These are phyloP conservation scores for Lamproptera curius DNA, from an alignment of 2,888 invertebrate species.

Conservation along the genomic window DNA sequence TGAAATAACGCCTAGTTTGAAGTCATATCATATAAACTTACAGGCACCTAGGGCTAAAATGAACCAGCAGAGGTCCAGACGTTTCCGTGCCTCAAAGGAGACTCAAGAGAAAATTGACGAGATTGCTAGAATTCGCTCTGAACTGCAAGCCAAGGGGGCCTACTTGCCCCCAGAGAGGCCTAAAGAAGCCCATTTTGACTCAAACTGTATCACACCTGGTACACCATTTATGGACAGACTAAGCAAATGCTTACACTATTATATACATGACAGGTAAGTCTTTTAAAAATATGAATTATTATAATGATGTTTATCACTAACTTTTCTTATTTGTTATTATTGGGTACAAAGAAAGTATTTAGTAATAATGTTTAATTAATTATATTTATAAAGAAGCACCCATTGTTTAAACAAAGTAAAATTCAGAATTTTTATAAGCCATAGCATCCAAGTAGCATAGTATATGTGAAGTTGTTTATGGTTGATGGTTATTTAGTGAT, in stretches of 20 bases:
- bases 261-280: slow-evolving; percentile 85
- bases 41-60: slow-evolving; percentile 98
- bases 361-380: too few relatives aligned
- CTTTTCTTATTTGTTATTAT: too few relatives aligned
- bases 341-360: too few relatives aligned
- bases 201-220: slow-evolving; percentile 99
- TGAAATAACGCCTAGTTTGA: too few relatives aligned
- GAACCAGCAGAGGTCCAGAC: slow-evolving; percentile 98
- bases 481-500: too few relatives aligned
- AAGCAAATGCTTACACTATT: slow-evolving; percentile 91
- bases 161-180: slow-evolving; percentile 91
- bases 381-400: too few relatives aligned
- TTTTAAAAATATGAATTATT: slow-evolving; percentile 33
- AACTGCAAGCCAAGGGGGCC: slow-evolving; percentile 84
- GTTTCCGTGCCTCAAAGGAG: slow-evolving; percentile 98
- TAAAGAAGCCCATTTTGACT: slow-evolving; percentile 97
- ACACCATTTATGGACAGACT: slow-evolving; percentile 97
- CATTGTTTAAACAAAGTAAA: too few relatives aligned
- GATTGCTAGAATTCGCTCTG: slow-evolving; percentile 87
- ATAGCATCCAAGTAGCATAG: too few relatives aligned
- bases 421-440: too few relatives aligned
- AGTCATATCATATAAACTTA: too few relatives aligned
- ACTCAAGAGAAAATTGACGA: slow-evolving; percentile 92
- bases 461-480: too few relatives aligned
- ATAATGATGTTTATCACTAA: too few relatives aligned